Conservation (phyloP, 30 jellyfish, hydroid and myxozoan genomes). For the Hydractinia symbiolongicarpus region DNA sequence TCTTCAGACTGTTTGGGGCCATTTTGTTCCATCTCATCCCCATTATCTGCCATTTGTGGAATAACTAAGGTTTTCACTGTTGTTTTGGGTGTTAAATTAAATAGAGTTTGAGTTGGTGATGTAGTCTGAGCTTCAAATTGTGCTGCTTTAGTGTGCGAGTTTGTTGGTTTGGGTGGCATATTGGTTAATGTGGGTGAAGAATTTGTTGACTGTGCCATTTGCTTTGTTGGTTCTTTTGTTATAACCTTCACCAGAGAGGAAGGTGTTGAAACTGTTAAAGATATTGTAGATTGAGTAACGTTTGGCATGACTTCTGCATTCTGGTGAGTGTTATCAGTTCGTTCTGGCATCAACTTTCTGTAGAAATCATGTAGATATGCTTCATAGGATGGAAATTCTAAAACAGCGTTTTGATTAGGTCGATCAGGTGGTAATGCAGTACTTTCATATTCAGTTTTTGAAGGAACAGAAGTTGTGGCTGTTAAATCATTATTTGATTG, state of each 20-base stretch:
- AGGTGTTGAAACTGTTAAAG: background rate
- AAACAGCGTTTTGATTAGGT: too few species aligned
- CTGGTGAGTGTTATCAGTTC: background rate
- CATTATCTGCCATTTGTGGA: constrained; percentile 11
- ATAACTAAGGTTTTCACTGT: background rate
- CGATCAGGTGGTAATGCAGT: too few species aligned
- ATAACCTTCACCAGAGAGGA: background rate
- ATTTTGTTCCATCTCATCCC: background rate
- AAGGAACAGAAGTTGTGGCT: too few species aligned
- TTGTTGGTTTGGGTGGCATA: background rate
- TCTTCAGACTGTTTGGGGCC: background rate
- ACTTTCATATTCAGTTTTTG: too few species aligned
- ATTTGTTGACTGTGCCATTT: background rate
- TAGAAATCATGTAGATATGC: constrained; percentile 15
- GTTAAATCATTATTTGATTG: too few species aligned
- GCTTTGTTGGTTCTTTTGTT: background rate
- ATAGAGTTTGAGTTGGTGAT: background rate
- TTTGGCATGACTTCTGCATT: background rate
- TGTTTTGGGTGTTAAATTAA: background rate
- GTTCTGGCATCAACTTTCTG: background rate
- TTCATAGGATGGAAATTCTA: constrained; percentile 17
- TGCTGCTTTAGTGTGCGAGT: background rate
- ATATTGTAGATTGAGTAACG: background rate
- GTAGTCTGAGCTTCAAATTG: background rate
- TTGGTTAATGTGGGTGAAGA: background rate